Evolutionary conservation across 2,113 vertebrate species (phyloP), one percentile per base, ranked within the genome.

Genomic region (Gymnocephalus cernua): DNA sequence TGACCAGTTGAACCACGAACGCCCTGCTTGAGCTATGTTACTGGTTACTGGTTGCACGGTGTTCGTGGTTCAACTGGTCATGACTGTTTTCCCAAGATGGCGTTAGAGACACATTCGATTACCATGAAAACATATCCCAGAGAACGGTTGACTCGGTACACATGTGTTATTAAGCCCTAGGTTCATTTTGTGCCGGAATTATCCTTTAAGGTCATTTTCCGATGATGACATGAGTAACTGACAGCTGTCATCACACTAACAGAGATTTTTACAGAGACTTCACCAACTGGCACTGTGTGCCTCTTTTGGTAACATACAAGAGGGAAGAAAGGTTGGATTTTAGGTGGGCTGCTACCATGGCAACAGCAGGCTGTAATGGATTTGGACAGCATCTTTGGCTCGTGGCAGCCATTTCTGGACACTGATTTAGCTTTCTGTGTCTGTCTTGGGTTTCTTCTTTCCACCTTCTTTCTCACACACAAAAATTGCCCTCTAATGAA

Each of bases 331-430:
- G 59, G 45, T 8, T 58, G 38, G 38, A 78, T 80, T 86, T 73
- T 62, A 81, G 59, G 83, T 75, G 41, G 69, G 48, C 75, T 89
- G 81, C 81, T 85, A n/a, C 83, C 81, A 86, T 92, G 79, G 83
- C 58, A 87, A 88, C 72, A 85, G 48, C 58, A 75, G 72, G 27
- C 59, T 78, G 25, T 69, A 78, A 78, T 77, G 57, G 61, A 79
- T 87, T 78, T 78, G 27, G 82, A 72, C 50, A 61, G 47, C 66
- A 77, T 67, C 38, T 74, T 77, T 82, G 47, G 70, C 66, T 85
- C 23, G 48, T 72, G 63, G 59, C 65, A 82, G 58, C 47, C 67
- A 84, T 79, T 74, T 72, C 44, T 45, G 53, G 29, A 72, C 51
- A 29, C 78, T 15, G 0, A 48, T 70, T 82, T n/a, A n/a, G 61